Conservation (phyloP, 2,888 invertebrate genomes). For the Chouioia cunea region DNA sequence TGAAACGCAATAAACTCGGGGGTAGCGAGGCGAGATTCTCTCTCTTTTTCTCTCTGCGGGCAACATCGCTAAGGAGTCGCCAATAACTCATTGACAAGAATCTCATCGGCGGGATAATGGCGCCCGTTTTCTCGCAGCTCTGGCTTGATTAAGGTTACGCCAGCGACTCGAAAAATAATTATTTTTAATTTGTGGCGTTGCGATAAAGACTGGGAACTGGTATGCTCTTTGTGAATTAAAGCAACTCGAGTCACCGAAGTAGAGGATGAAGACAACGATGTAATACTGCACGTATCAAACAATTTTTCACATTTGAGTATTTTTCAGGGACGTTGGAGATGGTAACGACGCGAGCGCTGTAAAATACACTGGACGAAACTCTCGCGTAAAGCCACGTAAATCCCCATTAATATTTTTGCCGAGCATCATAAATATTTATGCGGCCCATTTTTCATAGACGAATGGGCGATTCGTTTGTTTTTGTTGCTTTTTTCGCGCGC, state of each 20-base stretch:
- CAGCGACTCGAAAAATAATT: constrained; percentile 63
- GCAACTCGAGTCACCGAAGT: too few relatives aligned
- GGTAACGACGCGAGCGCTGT: too few relatives aligned
- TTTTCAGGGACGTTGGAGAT: too few relatives aligned
- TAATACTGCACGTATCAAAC: too few relatives aligned
- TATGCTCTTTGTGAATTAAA: too few relatives aligned
- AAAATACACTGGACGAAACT: constrained; percentile 41
- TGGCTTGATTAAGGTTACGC: not conserved
- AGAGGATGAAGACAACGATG: too few relatives aligned
- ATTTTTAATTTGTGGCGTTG: constrained; percentile 66
- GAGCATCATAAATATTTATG: constrained; percentile 62
- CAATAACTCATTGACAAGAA: constrained; percentile 69
- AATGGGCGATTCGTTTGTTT: constrained; percentile 49
- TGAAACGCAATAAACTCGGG: constrained; percentile 62
- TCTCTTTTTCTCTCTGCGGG: not conserved
- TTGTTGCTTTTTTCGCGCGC: constrained; percentile 24
- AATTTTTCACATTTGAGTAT: too few relatives aligned
- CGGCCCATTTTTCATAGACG: constrained; percentile 57
- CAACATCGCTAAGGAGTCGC: constrained; percentile 61
- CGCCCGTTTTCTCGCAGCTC: constrained; percentile 60
- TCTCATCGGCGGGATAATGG: constrained; percentile 66
- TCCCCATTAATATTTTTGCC: constrained; percentile 62
- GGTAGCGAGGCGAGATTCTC: constrained; percentile 51
- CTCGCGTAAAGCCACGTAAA: constrained; percentile 53
- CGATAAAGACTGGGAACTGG: constrained; percentile 63